Evolutionary conservation across 2,888 invertebrate species (phyloP), one percentile per base, ranked within the genome.

Genomic region (Ectobius pallidus): DNA sequence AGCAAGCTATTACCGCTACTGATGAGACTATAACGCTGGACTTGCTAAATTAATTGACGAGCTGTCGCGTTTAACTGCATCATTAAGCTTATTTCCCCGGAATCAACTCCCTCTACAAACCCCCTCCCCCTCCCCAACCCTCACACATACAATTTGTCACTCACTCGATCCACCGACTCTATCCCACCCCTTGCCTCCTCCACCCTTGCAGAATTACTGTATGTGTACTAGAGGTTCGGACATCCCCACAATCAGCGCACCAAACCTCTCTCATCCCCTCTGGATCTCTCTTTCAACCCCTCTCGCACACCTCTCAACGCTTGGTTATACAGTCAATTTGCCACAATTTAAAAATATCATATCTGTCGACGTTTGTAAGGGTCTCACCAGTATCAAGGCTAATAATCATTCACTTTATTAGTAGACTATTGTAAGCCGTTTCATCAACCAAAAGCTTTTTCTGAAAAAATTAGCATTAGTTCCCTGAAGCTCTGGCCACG

Each of bases 31-130:
- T 46, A 71, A 71, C 63, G 71, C 44, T 65, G 32, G 67, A 63
- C 65, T 70, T 67, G 70, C 75, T 62, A 73, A 75, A 75, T 75
- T 71, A 73, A 73, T 75, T 72, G 75, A 73, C 73, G 72, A 73
- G 73, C 73, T 70, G 74, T 74, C 72, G 55, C 70, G 72, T 69
- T 73, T 72, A 72, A 75, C 75, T 75, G 73, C 72, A 75, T 71
- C 73, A 75, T 75, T 75, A 74, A 73, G 69, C 73, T 72, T 69
- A 74, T 74, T 74, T 71, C 71, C 71, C 71, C 44, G 52, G 49
- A 39, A 63, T 61, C 73, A 70, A 65, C 58, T 55, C 71, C 30
- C n/a, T n/a, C n/a, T n/a, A n/a, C n/a, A n/a, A n/a, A n/a, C n/a
- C n/a, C n/a, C n/a, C n/a, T n/a, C n/a, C n/a, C n/a, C n/a, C n/a